Evolutionary conservation across 92 coral and sea anemone species (phyloP).

Genomic region (Palythoa heliodiscus): DNA sequence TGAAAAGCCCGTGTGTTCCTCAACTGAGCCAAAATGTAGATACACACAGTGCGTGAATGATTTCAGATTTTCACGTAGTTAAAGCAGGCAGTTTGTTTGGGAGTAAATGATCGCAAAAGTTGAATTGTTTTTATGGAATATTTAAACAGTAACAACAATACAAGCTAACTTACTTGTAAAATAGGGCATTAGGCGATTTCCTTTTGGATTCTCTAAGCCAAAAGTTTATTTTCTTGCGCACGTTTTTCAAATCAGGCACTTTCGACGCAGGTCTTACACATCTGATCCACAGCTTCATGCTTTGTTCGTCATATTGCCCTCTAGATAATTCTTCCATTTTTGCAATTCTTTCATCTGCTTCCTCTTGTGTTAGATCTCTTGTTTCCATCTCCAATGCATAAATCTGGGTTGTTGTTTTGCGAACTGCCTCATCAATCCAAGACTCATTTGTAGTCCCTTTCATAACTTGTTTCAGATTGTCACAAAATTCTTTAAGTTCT

Average conservation of each 20-base stretch:
- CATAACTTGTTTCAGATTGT: constrained; percentile 49
- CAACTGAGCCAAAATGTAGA: too few species aligned
- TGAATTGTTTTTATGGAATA: too few species aligned
- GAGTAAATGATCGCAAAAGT: too few species aligned
- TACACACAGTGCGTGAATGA: too few species aligned
- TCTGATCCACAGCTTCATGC: constrained; percentile 74
- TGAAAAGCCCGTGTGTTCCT: too few species aligned
- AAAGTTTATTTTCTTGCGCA: constrained; percentile 50
- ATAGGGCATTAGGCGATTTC: constrained; percentile 72
- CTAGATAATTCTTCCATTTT: constrained; percentile 53
- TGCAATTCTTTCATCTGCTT: constrained; percentile 62
- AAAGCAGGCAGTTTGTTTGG: too few species aligned
- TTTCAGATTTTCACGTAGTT: too few species aligned
- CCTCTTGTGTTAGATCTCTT: constrained; percentile 53
- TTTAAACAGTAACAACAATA: too few species aligned
- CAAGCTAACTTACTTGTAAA: constrained; percentile 73
- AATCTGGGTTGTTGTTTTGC: constrained; percentile 56
- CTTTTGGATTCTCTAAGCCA: constrained; percentile 65
- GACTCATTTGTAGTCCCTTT: constrained; percentile 52
- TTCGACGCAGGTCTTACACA: constrained; percentile 52
- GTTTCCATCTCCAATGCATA: constrained; percentile 71
- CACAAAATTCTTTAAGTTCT: constrained; percentile 56
- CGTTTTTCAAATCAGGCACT: constrained; percentile 57
- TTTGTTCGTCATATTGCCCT: constrained; percentile 51
- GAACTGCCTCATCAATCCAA: constrained; percentile 58